A percentile compares a stretch with the other conserved stretches of the same genome.
phyloP scores from a whole-genome alignment of 53 echinoderm and acorn worm genomes.

The Glandiceps talaboti region DNA sequence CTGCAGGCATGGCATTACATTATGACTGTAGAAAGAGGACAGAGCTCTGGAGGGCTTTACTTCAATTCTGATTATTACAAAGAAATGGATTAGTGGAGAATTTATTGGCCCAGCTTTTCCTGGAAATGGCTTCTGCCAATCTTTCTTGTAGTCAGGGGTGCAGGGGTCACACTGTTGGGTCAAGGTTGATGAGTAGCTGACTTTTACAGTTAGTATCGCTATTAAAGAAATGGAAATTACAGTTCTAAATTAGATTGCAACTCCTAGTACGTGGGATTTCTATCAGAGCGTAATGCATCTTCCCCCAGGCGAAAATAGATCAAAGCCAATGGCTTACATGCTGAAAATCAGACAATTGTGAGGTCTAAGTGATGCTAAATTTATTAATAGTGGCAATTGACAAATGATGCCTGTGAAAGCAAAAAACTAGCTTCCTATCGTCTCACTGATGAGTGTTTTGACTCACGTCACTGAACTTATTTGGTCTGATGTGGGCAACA shows the following conservation, averaged over 20 bases:
- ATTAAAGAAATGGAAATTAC: background rate
- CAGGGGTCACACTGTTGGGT: background rate
- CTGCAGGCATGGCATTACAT: background rate
- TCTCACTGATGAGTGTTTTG: background rate
- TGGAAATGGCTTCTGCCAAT: background rate
- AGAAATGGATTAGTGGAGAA: background rate
- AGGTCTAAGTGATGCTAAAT: background rate
- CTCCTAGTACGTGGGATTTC: background rate
- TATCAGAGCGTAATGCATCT: background rate
- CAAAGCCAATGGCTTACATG: background rate
- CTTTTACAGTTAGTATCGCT: background rate
- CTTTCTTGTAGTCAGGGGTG: too few species aligned
- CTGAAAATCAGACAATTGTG: background rate
- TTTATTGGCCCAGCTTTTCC: background rate
- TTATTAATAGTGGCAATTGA: background rate
- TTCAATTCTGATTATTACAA: background rate
- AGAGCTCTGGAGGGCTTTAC: background rate
- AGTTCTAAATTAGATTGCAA: conserved; percentile 1
- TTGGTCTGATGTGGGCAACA: background rate
- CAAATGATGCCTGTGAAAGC: background rate
- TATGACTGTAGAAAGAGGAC: background rate
- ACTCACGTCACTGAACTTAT: background rate
- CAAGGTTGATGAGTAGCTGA: background rate
- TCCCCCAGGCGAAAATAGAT: background rate
- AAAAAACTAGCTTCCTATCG: background rate